A percentile compares a stretch with the other conserved stretches of the same genome.
These are phyloP conservation scores for Vanacampus margaritifer DNA, from an alignment of 2,113 vertebrate species.

Conservation along the genomic window DNA sequence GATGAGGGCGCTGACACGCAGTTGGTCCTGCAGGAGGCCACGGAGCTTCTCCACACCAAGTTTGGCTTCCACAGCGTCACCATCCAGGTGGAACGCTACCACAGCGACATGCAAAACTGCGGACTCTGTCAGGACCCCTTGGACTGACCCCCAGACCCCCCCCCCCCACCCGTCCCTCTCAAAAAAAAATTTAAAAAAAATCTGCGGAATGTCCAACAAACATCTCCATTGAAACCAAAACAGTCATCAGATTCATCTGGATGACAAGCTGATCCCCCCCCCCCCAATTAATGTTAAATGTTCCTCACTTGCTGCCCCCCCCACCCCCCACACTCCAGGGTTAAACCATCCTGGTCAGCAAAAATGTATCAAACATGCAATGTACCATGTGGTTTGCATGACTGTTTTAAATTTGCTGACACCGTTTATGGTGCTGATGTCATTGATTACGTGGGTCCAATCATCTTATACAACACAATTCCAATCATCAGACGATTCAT, in stretches of 20 bases:
- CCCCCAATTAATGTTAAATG: not conserved
- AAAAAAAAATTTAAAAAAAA: not conserved
- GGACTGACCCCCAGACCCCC: conserved; percentile 31
- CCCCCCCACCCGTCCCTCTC: not conserved
- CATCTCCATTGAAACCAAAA: not conserved
- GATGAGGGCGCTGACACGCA: conserved; percentile 77
- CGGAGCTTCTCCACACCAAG: conserved; percentile 76
- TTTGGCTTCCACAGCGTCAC: conserved; percentile 87
- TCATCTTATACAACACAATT: not conserved
- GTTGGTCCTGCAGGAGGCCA: conserved; percentile 81
- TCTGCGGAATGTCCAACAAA: not conserved
- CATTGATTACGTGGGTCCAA: not conserved
- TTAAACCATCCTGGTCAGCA: no score
- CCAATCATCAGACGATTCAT: not conserved
- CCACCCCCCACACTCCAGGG: no score
- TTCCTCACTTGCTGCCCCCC: not conserved
- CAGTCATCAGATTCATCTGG: not conserved
- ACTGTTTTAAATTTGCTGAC: not conserved
- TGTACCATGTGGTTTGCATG: no score
- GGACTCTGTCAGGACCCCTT: conserved; percentile 78
- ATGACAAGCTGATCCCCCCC: no score
- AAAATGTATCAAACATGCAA: no score
- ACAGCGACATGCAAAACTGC: conserved; percentile 81
- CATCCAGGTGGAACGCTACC: conserved; percentile 87
- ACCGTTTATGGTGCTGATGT: not conserved